Conservation (phyloP, 2,113 vertebrate species). For the Chlamydotis undulata region DNA sequence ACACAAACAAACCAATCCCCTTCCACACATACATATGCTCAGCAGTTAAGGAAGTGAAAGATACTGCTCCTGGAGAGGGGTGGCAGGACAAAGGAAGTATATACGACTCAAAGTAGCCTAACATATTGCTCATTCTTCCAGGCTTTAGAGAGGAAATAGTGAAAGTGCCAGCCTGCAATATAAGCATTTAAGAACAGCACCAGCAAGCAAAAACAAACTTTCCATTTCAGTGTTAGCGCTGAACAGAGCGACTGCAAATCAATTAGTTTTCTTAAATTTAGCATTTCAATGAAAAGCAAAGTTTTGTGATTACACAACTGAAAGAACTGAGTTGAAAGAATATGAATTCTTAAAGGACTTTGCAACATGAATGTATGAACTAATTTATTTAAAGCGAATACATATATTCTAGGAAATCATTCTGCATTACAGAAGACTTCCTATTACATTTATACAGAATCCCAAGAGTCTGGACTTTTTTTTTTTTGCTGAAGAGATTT, state of each 20-base stretch:
- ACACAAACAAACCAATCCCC: not conserved
- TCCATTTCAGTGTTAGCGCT: not conserved
- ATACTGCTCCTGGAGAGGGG: not conserved
- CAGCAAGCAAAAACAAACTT: not conserved
- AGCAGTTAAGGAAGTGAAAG: not conserved
- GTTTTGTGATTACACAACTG: not conserved
- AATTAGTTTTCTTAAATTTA: not conserved
- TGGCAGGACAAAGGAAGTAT: not conserved
- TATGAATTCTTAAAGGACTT: not conserved
- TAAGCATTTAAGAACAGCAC: not conserved
- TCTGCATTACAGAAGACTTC: conserved; percentile 63
- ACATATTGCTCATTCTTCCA: not conserved
- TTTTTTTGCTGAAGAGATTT: conserved; percentile 55
- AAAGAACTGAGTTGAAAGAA: not conserved
- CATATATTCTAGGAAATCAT: conserved; percentile 59
- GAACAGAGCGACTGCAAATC: not conserved
- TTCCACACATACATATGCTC: not conserved
- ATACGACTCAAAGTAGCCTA: not conserved
- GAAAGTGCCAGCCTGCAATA: not conserved
- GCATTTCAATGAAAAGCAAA: not conserved
- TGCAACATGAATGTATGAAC: not conserved
- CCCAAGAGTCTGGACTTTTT: conserved; percentile 52
- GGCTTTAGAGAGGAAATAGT: not conserved
- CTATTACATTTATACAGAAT: conserved; percentile 59
- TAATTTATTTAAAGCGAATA: conserved; percentile 60